These are phyloP conservation scores for Listronotus oregonensis DNA, from an alignment of 1,140 invertebrate genomes.

Conservation along the genomic window DNA sequence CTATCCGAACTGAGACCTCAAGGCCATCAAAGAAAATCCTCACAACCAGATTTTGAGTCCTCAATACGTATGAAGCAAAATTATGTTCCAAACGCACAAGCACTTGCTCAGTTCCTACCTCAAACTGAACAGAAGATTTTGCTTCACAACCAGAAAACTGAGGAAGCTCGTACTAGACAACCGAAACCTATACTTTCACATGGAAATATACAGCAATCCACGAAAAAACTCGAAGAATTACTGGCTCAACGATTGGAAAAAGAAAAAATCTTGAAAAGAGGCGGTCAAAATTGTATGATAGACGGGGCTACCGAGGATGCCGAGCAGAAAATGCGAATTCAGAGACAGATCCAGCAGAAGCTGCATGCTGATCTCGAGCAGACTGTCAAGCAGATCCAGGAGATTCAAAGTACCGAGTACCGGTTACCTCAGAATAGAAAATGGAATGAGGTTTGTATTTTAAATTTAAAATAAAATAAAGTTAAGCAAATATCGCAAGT, in stretches of 20 bases:
- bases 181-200: slow-evolving; percentile 49
- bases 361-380: slow-evolving; percentile 56
- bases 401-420: slow-evolving; percentile 55
- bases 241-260: slow-evolving; percentile 53
- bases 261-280: slow-evolving; percentile 45
- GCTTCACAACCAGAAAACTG: slow-evolving; percentile 39
- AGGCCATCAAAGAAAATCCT: slow-evolving; percentile 48
- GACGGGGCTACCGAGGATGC: slow-evolving; percentile 46
- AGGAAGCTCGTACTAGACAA: slow-evolving; percentile 39
- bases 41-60: slow-evolving; percentile 47
- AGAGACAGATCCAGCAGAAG: slow-evolving; percentile 56
- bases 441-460: slow-evolving; percentile 41
- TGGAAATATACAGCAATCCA: slow-evolving; percentile 53
- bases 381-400: slow-evolving; percentile 56
- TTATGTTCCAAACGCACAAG: slow-evolving; percentile 49
- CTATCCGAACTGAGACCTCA: slow-evolving; percentile 38
- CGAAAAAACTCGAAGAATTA: slow-evolving; percentile 54
- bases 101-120: slow-evolving; percentile 50
- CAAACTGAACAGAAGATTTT: slow-evolving; percentile 49
- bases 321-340: slow-evolving; percentile 52
- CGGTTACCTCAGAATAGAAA: slow-evolving; percentile 54
- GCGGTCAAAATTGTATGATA: slow-evolving; percentile 32
- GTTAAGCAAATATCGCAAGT: too few species aligned
- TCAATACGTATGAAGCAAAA: slow-evolving; percentile 36
- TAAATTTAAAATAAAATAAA: background rate